Evolutionary conservation across 2,113 vertebrate genomes (phyloP), one percentile per base, ranked within the genome.

Genomic region (Dissostichus mawsoni): DNA sequence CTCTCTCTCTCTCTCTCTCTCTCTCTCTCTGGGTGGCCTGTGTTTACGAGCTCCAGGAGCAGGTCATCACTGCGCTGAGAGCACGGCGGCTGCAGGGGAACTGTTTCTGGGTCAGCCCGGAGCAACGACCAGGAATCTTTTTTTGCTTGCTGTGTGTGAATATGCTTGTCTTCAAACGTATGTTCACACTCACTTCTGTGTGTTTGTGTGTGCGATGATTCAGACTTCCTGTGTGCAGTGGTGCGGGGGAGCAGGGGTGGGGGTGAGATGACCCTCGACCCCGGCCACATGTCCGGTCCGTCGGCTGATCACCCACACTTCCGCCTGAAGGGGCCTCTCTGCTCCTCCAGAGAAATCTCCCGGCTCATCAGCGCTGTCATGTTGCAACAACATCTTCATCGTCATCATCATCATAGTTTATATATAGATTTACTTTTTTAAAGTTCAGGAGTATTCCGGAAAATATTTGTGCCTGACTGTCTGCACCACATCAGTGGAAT

Each of bases 231-330:
- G 92, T 92, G 91, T 73, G 88, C 88, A 85, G 61, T 48, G 11
- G 85, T 81, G 88, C 83, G 87, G 87, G 86, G 91, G 91, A 87
- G 65, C 79, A 70, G 71, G 71, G 68, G 78, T 77, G 84, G 81
- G 82, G 91, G 78, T 88, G 89, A 87, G 64, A 61, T 90, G 92
- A 93, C 88, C 89, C 69, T 75, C 36, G 77, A 93, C 90, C 91
- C 81, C 51, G 74, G 84, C 85, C 92, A 94, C 92, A 94, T 94
- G 93, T 93, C 92, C 33, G 71, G 69, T 90, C 88, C 82, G 69
- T 59, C 45, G 73, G 90, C 66, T 70, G 84, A 89, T 93, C 93
- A 84, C 82, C 88, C 83, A 85, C 92, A 93, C 89, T 92, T 93
- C 89, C 90, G 74, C 83, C 77, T 67, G 62, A 29, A 45, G 4